Conservation (phyloP, 2,888 invertebrate genomes). For the Catonia carolina region DNA sequence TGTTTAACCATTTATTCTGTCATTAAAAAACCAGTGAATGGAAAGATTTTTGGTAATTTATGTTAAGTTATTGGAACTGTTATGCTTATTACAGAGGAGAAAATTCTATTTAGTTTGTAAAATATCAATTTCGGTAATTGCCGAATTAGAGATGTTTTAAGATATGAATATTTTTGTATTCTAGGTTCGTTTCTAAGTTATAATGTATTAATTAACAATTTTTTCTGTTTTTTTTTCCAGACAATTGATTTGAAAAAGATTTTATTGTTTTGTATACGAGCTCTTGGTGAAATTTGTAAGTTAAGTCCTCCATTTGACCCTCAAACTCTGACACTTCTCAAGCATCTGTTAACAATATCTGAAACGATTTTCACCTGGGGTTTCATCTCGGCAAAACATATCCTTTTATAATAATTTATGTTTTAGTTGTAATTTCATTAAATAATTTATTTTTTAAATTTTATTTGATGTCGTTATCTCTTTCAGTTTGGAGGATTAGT, state of each 20-base stretch:
- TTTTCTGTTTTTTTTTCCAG: slow-evolving; percentile 39
- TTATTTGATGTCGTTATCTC: too few species aligned
- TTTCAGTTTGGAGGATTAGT: background rate
- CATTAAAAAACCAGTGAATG: too few species aligned
- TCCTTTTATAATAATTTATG: slow-evolving; percentile 41
- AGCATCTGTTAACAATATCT: slow-evolving; percentile 66
- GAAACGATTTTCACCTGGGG: slow-evolving; percentile 78
- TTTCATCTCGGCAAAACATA: slow-evolving; percentile 57
- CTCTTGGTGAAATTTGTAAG: slow-evolving; percentile 53
- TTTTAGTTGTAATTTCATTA: background rate
- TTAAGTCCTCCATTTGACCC: slow-evolving; percentile 45
- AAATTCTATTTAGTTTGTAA: too few species aligned
- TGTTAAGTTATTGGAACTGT: too few species aligned
- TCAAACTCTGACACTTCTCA: slow-evolving; percentile 54
- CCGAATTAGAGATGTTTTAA: too few species aligned
- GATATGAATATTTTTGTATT: too few species aligned
- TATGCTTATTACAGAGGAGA: too few species aligned
- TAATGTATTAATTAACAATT: too few species aligned
- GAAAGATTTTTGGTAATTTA: too few species aligned
- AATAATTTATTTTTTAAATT: background rate
- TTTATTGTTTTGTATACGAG: slow-evolving; percentile 63
- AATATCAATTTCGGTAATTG: too few species aligned
- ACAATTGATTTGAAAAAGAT: slow-evolving; percentile 68
- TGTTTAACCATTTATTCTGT: too few species aligned
- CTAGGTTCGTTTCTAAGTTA: too few species aligned